Percentiles rank a stretch among this genome's conserved stretches.
These are phyloP conservation scores for Caerostris extrusa DNA, from an alignment of 1,140 invertebrate species.

Conservation along the genomic window DNA sequence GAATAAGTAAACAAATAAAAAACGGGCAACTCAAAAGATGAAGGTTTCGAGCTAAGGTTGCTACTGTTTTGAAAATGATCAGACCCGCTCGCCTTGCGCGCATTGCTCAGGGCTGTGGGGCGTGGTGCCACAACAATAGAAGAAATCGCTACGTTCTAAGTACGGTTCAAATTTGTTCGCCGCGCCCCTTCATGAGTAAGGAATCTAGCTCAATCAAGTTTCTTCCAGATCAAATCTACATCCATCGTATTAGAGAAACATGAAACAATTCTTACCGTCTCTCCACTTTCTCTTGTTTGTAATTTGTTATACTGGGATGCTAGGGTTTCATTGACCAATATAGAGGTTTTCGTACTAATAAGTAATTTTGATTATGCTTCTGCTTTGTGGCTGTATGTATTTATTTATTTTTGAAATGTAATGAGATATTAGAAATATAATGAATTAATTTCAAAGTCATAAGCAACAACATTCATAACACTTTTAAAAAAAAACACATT, in stretches of 20 bases:
- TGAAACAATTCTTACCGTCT: too few relatives aligned
- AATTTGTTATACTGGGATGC: too few relatives aligned
- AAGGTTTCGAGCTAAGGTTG: constrained; percentile 10
- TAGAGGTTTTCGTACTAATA: too few relatives aligned
- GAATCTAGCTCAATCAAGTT: background rate
- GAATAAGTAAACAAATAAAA: background rate
- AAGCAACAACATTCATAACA: too few relatives aligned
- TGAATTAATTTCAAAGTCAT: too few relatives aligned
- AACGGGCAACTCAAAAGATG: background rate
- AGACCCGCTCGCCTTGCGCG: background rate
- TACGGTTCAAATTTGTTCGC: background rate
- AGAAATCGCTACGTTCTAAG: background rate
- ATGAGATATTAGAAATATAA: too few relatives aligned
- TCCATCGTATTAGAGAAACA: background rate
- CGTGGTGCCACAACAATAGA: background rate
- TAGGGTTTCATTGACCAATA: too few relatives aligned
- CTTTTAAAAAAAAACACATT: too few relatives aligned
- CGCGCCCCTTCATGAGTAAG: background rate
- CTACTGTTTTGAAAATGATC: constrained; percentile 25
- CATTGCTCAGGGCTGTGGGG: background rate
- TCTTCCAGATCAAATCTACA: background rate
- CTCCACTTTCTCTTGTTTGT: too few relatives aligned
- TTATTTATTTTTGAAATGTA: too few relatives aligned
- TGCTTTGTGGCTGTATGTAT: too few relatives aligned
- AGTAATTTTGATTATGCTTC: too few relatives aligned